These are phyloP conservation scores for Platyrinchus mystaceus DNA, from an alignment of 2,797 vertebrate species.

Conservation along the genomic window DNA sequence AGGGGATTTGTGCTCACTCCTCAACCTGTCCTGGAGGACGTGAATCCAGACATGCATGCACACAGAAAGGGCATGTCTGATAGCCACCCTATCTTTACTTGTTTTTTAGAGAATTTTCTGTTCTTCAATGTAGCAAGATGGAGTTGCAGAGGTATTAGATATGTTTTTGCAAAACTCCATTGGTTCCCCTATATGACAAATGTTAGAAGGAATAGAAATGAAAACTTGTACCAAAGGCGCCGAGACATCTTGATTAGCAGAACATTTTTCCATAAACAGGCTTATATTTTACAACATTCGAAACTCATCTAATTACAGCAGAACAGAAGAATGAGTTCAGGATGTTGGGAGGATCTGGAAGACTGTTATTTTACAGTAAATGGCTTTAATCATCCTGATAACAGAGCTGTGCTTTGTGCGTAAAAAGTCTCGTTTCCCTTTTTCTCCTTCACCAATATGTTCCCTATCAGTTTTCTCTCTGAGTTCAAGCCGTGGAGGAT, in stretches of 20 bases:
- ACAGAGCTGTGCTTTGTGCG: background rate
- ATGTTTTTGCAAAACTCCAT: background rate
- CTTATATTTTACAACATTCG: constrained; percentile 4
- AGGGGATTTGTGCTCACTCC: background rate
- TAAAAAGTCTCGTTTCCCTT: background rate
- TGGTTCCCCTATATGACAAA: background rate
- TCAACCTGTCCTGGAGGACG: background rate
- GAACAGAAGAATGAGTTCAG: constrained; percentile 17
- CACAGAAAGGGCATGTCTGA: accelerated
- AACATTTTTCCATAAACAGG: background rate
- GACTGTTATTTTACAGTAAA: constrained; percentile 22
- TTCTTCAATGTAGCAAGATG: background rate
- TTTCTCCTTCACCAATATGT: accelerated
- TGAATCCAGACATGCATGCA: background rate
- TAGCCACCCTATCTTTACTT: background rate
- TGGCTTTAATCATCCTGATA: constrained; percentile 34
- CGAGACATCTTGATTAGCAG: background rate
- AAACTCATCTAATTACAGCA: constrained; percentile 30
- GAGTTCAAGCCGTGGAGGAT: background rate
- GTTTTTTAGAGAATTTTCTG: background rate
- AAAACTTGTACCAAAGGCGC: background rate
- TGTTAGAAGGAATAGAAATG: background rate
- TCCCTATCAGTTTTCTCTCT: background rate
- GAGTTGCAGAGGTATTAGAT: background rate
- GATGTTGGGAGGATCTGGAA: constrained; percentile 40